Base-by-base conservation (phyloP, 1,140 invertebrate species). In the Charaxes varanes region DNA sequence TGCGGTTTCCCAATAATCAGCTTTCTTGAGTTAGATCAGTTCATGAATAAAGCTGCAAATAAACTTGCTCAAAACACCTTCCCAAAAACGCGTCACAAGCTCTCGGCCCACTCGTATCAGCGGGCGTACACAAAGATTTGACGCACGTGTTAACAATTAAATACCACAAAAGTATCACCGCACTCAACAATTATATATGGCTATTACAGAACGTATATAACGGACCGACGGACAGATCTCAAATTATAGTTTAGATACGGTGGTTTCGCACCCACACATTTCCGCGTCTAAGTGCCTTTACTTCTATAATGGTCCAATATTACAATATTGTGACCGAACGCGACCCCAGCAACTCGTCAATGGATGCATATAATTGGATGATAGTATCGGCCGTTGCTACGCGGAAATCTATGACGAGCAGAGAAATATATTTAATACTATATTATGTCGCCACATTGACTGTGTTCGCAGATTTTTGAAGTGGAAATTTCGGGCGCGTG, bases 231-330 rank as follows among this genome's bases (percentile, higher is more conserved):
- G 72, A 73, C 66, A 64, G 62, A 69, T 54, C 55, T 78, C 69
- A 70, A 79, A 80, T 82, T 80, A 82, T 78, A 82, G 64, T 77
- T 82, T 80, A 55, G 78, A 56, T 72, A 80, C 78, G 78, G 74
- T 69, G 71, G 58, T 80, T 79, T 77, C 51, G 73, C 76, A 78
- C 78, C 78, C 78, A 82, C 78, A 80, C 78, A 66, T 70, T 79
- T 82, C 78, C 78, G 69, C 57, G 60, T 76, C 64, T 65, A 63
- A 65, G 47, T 62, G 63, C 65, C 53, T 71, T 81, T n/a, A n/a
- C n/a, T n/a, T n/a, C n/a, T n/a, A n/a, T n/a, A 81, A 81, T 78
- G 77, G 73, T 73, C 65, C 67, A 62, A 77, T 78, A 77, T 81
- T 80, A 74, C 72, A 68, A 71, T 77, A 72, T 65, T 74, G 65